These are phyloP conservation scores for Digitonthophagus gazella DNA, from an alignment of 2,888 invertebrate genomes.

Conservation along the genomic window DNA sequence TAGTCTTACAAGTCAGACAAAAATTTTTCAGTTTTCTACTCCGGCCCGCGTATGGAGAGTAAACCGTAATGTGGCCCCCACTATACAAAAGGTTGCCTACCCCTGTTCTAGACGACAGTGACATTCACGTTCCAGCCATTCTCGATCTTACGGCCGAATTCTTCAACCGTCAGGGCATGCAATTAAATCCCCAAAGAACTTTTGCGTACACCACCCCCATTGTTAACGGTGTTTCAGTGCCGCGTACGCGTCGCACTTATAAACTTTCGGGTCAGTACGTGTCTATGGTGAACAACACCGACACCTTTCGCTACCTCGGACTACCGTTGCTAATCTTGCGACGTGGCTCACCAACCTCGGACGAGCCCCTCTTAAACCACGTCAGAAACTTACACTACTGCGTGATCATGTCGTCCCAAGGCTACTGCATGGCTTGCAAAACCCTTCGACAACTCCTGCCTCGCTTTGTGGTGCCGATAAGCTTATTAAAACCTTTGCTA, in stretches of 20 bases:
- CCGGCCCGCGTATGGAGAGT: too few species aligned
- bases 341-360: too few species aligned
- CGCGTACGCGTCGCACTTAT: too few species aligned
- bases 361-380: slow-evolving; percentile 45
- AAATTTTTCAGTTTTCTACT: too few species aligned
- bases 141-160: too few species aligned
- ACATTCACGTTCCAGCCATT: slow-evolving; percentile 36
- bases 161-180: slow-evolving; percentile 33
- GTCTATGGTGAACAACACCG: not conserved
- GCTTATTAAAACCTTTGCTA: slow-evolving; percentile 36
- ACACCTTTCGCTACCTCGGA: slow-evolving; percentile 36
- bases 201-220: slow-evolving; percentile 19
- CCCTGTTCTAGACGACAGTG: too few species aligned
- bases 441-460: slow-evolving; percentile 32
- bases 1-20: too few species aligned
- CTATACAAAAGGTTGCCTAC: too few species aligned
- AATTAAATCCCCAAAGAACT: slow-evolving; percentile 30
- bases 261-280: too few species aligned
- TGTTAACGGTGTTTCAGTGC: too few species aligned
- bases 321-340: slow-evolving; percentile 21
- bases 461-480: slow-evolving; percentile 40
- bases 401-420: slow-evolving; percentile 42
- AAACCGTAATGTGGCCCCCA: too few species aligned
- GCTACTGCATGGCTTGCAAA: too few species aligned
- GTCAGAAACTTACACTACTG: slow-evolving; percentile 43